Conservation (phyloP, 2,888 invertebrate genomes). For the Cerastis rubricosa region DNA sequence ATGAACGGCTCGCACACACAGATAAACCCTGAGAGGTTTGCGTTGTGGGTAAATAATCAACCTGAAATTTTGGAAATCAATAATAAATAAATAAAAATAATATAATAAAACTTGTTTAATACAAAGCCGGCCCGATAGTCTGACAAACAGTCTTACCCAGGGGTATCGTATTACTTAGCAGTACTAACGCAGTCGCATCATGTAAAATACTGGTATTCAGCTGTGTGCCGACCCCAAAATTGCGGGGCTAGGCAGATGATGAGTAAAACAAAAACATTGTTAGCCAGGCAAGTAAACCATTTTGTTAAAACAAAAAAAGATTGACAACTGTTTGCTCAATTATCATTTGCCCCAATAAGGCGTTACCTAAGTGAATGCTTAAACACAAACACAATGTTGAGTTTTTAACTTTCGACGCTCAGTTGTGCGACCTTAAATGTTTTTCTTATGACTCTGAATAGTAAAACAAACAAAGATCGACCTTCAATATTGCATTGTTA, state of each 20-base stretch:
- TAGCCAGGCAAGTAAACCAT: neutral
- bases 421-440: neutral
- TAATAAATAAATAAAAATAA: too few species aligned
- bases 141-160: neutral
- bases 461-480: neutral
- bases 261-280: neutral
- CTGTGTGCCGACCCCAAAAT: neutral
- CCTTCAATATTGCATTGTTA: constrained; percentile 1
- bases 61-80: too few species aligned
- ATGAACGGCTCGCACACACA: too few species aligned
- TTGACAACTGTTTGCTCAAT: neutral
- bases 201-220: neutral
- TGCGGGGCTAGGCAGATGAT: neutral
- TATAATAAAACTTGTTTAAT: neutral
- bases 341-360: neutral
- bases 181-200: neutral
- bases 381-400: neutral
- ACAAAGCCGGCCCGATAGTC: neutral
- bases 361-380: neutral
- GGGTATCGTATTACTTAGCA: neutral
- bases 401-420: neutral
- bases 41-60: too few species aligned
- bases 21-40: too few species aligned
- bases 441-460: neutral
- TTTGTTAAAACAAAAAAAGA: neutral